Base-by-base conservation (phyloP, 2,888 invertebrate species). In the Meghimatium bilineatum region DNA sequence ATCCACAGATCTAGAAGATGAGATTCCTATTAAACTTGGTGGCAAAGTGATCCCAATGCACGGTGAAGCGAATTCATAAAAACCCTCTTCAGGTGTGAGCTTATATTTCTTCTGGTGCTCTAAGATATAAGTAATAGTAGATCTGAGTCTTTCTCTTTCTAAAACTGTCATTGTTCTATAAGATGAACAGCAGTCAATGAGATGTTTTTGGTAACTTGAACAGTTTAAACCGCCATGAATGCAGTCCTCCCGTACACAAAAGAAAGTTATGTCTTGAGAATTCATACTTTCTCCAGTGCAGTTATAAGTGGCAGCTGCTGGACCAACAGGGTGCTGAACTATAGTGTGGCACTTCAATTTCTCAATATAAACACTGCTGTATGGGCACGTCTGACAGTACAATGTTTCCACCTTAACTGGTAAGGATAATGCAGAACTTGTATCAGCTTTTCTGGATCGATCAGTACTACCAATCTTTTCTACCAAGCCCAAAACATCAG, bases 321-420 rank as follows among this genome's bases (percentile, higher is more conserved):
- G 76, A n/a, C 84, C 80, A 14, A 77, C 67, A 17, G 84, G 84
- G 44, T 84, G 84, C 56, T 84, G 84, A 26, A 60, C 69, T n/a
- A 84, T 32, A 56, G 84, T 80, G 60, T 84, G 84, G 26, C 84
- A 84, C 56, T 84, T 84, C 29, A 84, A 38, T 71, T 84, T 84
- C 17, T 84, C 84, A 32, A 80, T 56, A 36, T 72, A 74, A 17
- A 76, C 84, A 76, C 60, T 84, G 49, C 84, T 84, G 76, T 84
- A 84, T 32, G 84, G 80, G 38, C 84, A 84, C 0, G 80, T 80
- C 66, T 80, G 17, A 44, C 84, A 84, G 38, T 84, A 84, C 69
- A 84, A 69, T 6, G 80, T 80, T 69, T 84, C 84, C 26, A 84
- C 84, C 36, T 84, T 84, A n/a, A 84, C 84, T 29, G 63, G 75